Evolutionary conservation across 2,888 invertebrate species (phyloP).

Genomic region (Linyphia triangularis): DNA sequence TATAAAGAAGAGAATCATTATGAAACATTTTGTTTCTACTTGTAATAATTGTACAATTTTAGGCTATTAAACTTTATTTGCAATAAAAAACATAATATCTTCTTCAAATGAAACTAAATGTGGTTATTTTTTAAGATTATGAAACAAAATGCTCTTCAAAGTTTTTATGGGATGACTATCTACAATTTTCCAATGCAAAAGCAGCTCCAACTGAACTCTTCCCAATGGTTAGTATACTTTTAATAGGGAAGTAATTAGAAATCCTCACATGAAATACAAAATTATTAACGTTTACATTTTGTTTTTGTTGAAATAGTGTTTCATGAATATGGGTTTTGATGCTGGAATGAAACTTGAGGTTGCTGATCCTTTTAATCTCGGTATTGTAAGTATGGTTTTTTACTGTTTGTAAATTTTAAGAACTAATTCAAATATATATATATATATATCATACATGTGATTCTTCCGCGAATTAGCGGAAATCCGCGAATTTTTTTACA

Average conservation of each 20-base stretch:
- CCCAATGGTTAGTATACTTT: conserved; percentile 77
- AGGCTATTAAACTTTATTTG: too few relatives aligned
- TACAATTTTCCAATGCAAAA: conserved; percentile 82
- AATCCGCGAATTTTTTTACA: too few relatives aligned
- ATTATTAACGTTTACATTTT: neutral
- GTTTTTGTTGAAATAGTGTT: conserved; percentile 75
- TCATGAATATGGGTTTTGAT: conserved; percentile 82
- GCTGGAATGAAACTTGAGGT: conserved; percentile 86
- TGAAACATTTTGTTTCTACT: too few relatives aligned
- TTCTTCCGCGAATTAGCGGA: too few relatives aligned
- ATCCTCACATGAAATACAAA: too few relatives aligned
- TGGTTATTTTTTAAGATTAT: conserved; percentile 81
- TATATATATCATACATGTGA: too few relatives aligned
- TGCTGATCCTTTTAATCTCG: conserved; percentile 84
- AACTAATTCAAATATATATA: too few relatives aligned
- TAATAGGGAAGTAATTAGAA: neutral
- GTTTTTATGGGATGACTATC: conserved; percentile 84
- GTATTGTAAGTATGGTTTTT: conserved; percentile 78
- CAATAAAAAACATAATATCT: too few relatives aligned
- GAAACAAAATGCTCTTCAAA: conserved; percentile 75
- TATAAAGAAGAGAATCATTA: too few relatives aligned
- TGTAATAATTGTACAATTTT: too few relatives aligned
- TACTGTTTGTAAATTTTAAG: neutral
- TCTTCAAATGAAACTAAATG: neutral
- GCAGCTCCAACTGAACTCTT: conserved; percentile 83